Conservation (phyloP, 2,113 vertebrate species). For the Hipposideros armiger region DNA sequence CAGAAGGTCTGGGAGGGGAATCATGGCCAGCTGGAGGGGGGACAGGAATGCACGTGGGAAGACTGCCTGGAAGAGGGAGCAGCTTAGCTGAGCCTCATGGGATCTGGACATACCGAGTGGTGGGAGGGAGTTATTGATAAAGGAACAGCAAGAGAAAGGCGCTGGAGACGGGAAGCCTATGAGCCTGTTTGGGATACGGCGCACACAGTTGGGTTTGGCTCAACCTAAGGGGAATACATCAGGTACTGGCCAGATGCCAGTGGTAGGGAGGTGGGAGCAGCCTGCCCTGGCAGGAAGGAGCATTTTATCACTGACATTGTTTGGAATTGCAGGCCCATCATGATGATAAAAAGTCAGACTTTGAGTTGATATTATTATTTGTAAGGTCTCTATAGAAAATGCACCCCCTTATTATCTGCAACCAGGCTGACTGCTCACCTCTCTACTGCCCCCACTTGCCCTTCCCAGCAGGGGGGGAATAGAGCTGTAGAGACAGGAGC, state of each 20-base stretch:
- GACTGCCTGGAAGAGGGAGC: neutral
- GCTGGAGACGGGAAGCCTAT: rapidly evolving
- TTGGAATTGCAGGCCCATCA: neutral
- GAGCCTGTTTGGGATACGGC: rapidly evolving
- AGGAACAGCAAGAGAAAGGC: neutral
- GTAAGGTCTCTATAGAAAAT: neutral
- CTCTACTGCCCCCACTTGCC: neutral
- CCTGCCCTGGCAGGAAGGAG: neutral
- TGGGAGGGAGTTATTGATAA: neutral
- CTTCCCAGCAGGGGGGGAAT: neutral
- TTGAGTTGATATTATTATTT: neutral
- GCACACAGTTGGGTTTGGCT: neutral
- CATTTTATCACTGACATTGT: neutral
- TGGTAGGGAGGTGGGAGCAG: neutral
- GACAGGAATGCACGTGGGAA: rapidly evolving
- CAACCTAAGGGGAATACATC: too few relatives aligned
- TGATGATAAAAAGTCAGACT: neutral
- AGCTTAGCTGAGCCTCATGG: neutral
- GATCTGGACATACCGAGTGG: neutral
- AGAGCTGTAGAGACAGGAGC: neutral
- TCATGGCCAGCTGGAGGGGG: neutral
- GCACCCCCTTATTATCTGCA: neutral
- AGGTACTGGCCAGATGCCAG: neutral
- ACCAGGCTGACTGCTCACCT: neutral
- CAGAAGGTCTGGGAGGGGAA: neutral